phyloP scores from a whole-genome alignment of 2,113 vertebrate species.

The Erpornis zantholeuca region DNA sequence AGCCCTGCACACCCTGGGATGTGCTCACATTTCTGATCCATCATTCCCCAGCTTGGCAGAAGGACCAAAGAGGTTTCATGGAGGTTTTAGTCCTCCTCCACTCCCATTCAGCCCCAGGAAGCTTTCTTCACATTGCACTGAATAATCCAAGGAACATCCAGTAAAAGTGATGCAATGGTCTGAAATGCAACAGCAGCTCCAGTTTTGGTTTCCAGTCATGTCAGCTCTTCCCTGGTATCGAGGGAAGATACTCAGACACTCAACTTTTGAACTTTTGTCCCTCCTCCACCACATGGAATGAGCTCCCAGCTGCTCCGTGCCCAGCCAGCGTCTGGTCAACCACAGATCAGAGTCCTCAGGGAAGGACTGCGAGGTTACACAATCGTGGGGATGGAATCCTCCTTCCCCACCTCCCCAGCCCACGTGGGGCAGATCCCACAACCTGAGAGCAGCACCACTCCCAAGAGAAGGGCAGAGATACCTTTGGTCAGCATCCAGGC shows the following conservation, averaged over 20 bases:
- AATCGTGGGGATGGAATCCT: background rate
- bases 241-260: background rate
- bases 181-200: background rate
- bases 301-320: background rate
- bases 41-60: background rate
- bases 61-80: background rate
- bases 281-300: background rate
- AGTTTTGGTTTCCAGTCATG: background rate
- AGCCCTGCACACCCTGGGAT: fast-evolving
- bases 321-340: background rate
- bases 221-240: background rate
- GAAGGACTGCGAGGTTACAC: background rate
- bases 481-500: background rate
- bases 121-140: no score
- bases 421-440: fast-evolving
- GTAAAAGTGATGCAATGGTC: fast-evolving
- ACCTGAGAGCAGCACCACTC: fast-evolving
- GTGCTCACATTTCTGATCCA: fast-evolving
- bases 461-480: fast-evolving
- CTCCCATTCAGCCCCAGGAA: background rate
- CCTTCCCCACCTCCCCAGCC: background rate
- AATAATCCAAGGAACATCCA: background rate
- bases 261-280: background rate
- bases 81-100: background rate
- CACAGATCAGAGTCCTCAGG: background rate